Percentiles rank a stretch among this genome's conserved stretches.
phyloP scores from a whole-genome alignment of 2,888 invertebrate species.

The Trachelus tabidus region DNA sequence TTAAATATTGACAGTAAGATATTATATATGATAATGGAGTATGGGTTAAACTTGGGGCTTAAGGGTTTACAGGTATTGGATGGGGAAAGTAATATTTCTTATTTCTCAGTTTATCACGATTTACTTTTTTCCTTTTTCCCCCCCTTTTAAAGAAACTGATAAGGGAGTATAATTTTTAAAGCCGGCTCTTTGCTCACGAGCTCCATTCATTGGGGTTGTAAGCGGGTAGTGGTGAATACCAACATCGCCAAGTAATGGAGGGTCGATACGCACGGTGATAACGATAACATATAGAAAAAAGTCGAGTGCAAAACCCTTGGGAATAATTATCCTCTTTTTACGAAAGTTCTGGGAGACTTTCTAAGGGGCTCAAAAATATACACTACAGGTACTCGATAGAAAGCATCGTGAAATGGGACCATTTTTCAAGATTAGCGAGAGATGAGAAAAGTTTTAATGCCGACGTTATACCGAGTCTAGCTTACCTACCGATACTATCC shows the following conservation, averaged over 20 bases:
- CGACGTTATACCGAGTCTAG: slow-evolving; percentile 35
- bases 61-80: background rate
- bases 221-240: background rate
- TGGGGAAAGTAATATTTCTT: background rate
- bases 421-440: slow-evolving; percentile 64
- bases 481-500: background rate
- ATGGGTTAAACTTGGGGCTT: background rate
- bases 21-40: background rate
- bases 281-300: background rate
- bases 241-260: background rate
- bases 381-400: slow-evolving; percentile 8
- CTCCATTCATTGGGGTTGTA: background rate
- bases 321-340: slow-evolving; percentile 5
- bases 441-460: slow-evolving; percentile 66
- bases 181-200: background rate
- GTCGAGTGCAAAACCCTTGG: slow-evolving; percentile 3
- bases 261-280: background rate
- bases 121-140: background rate
- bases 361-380: slow-evolving; percentile 16
- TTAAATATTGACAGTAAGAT: background rate
- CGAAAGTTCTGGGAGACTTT: slow-evolving; percentile 5
- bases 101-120: background rate
- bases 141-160: background rate
- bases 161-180: background rate
- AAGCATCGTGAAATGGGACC: slow-evolving; percentile 29